phyloP scores from a whole-genome alignment of 2,888 invertebrate species.

The Agrotis segetum region DNA sequence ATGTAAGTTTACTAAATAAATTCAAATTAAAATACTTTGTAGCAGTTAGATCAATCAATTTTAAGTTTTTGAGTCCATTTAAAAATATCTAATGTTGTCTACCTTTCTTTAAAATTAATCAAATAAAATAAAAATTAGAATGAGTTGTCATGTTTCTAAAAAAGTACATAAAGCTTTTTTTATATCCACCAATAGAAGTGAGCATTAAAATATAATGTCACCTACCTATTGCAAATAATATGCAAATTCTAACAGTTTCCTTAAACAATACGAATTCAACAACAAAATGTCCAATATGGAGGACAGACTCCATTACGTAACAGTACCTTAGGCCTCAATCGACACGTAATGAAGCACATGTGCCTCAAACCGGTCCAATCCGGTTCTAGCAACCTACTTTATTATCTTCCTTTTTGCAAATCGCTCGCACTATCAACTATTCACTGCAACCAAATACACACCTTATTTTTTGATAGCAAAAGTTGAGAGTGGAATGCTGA shows the following conservation, averaged over 20 bases:
- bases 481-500: conserved; percentile 46
- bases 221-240: background rate
- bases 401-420: conserved; percentile 87
- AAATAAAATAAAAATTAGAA: too few species aligned
- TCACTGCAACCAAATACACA: conserved; percentile 36
- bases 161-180: too few species aligned
- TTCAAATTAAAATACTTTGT: conserved; percentile 35
- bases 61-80: background rate
- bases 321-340: conserved; percentile 41
- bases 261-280: conserved; percentile 26
- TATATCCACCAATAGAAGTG: background rate
- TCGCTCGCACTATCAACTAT: conserved; percentile 71
- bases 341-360: conserved; percentile 72
- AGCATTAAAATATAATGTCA: background rate
- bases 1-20: conserved; percentile 48
- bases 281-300: conserved; percentile 24
- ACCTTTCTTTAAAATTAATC: background rate
- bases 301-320: conserved; percentile 50
- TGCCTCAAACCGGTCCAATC: conserved; percentile 75
- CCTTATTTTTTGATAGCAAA: conserved; percentile 22
- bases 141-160: too few species aligned
- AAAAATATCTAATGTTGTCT: background rate
- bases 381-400: conserved; percentile 82
- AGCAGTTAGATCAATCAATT: conserved; percentile 29
- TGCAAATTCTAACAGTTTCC: conserved; percentile 23